Evolutionary conservation across 2,113 vertebrate species (phyloP).

Genomic region (Probosciger aterrimus): DNA sequence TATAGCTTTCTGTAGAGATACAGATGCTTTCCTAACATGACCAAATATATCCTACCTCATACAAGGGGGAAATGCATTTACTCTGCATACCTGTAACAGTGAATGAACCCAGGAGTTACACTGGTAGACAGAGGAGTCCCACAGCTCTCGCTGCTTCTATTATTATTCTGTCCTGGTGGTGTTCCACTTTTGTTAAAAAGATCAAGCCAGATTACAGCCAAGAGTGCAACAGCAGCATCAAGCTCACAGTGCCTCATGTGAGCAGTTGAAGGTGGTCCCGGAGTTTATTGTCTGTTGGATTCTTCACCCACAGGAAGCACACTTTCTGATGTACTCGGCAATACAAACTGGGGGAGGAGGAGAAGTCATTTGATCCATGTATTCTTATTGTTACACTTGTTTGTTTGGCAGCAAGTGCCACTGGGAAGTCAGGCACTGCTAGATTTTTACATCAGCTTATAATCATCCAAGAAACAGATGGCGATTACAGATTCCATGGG

Average conservation of each 20-base stretch:
- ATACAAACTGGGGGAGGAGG: background rate
- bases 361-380: background rate
- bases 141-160: background rate
- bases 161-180: background rate
- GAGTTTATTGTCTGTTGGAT: background rate
- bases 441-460: conserved; percentile 47
- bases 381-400: background rate
- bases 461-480: conserved; percentile 60
- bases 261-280: background rate
- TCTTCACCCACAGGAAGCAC: background rate
- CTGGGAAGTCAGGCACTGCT: background rate
- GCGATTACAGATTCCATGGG: conserved; percentile 8
- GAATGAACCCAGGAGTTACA: background rate
- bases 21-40: background rate
- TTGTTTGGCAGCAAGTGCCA: conserved; percentile 22
- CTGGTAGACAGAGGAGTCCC: background rate
- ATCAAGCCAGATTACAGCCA: background rate
- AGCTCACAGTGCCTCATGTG: background rate
- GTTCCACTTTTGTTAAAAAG: background rate
- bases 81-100: background rate
- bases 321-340: background rate
- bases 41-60: background rate
- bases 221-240: background rate
- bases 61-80: background rate
- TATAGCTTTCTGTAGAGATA: background rate